Conservation (phyloP, 2,797 vertebrate genomes). For the Oreonectes daqikongensis region DNA sequence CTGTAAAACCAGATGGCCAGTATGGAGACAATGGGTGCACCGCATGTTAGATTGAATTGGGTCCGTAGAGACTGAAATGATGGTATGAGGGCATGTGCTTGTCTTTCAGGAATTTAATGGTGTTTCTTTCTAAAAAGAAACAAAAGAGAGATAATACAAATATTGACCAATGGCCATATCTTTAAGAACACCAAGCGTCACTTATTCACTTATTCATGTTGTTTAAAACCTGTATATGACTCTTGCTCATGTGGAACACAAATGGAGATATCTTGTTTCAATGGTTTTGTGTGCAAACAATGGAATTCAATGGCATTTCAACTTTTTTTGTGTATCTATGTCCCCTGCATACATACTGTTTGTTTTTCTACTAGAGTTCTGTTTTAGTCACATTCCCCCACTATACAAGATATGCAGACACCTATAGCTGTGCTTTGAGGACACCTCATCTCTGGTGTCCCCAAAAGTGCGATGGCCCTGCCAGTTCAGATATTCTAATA, state of each 20-base stretch:
- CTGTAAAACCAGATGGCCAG: conserved; percentile 42
- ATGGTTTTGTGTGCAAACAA: too few species aligned
- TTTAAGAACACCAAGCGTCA: not conserved
- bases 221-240: too few species aligned
- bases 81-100: not conserved
- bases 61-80: conserved; percentile 1
- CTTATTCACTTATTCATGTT: too few species aligned
- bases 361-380: not conserved
- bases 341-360: not conserved
- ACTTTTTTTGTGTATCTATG: not conserved
- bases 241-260: too few species aligned
- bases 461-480: conserved; percentile 43
- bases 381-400: not conserved
- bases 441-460: conserved; percentile 28
- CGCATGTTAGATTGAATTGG: conserved; percentile 33
- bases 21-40: conserved; percentile 18
- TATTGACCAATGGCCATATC: not conserved
- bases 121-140: not conserved
- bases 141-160: conserved; percentile 12
- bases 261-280: too few species aligned
- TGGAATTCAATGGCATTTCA: too few species aligned
- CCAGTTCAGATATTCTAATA: conserved; percentile 58
- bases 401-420: not conserved
- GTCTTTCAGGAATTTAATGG: not conserved
- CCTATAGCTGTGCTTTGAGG: not conserved